These are phyloP conservation scores for Betta splendens DNA, from an alignment of 2,797 vertebrate genomes.

Conservation along the genomic window DNA sequence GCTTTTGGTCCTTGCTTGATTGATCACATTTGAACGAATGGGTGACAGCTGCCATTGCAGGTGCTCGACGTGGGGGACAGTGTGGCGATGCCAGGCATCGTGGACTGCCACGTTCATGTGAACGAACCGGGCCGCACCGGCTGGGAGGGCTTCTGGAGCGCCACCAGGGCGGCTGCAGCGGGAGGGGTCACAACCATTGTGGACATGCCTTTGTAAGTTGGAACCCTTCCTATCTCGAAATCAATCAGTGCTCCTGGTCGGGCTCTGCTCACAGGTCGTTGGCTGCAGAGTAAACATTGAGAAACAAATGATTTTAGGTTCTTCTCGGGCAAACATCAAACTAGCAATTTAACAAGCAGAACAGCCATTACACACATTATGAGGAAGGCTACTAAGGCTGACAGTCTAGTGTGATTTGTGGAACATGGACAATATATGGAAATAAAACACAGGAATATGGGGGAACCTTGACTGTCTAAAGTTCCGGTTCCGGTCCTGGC, in stretches of 20 bases:
- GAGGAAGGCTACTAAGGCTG: too few species aligned
- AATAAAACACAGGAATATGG: too few species aligned
- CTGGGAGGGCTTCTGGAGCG: conserved; percentile 86
- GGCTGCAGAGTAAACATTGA: conserved; percentile 5
- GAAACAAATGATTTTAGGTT: conserved; percentile 3
- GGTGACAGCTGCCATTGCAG: conserved; percentile 62
- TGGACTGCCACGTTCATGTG: conserved; percentile 86
- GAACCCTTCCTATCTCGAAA: neutral
- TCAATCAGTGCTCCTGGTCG: conserved; percentile 1
- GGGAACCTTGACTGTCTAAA: too few species aligned
- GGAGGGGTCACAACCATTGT: conserved; percentile 87
- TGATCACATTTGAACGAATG: neutral
- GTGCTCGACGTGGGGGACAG: conserved; percentile 82
- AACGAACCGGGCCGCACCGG: conserved; percentile 84
- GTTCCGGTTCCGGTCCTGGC: too few species aligned
- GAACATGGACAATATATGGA: too few species aligned
- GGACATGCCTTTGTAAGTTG: conserved; percentile 86
- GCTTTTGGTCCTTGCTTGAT: neutral
- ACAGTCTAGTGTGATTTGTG: too few species aligned
- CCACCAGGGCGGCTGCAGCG: conserved; percentile 84
- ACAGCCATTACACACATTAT: too few species aligned
- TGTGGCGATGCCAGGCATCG: conserved; percentile 86
- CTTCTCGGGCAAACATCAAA: neutral
- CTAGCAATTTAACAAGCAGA: too few species aligned
- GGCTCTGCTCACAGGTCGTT: neutral